These are phyloP conservation scores for Agrypnus murinus DNA, from an alignment of 2,888 invertebrate genomes.

Conservation along the genomic window DNA sequence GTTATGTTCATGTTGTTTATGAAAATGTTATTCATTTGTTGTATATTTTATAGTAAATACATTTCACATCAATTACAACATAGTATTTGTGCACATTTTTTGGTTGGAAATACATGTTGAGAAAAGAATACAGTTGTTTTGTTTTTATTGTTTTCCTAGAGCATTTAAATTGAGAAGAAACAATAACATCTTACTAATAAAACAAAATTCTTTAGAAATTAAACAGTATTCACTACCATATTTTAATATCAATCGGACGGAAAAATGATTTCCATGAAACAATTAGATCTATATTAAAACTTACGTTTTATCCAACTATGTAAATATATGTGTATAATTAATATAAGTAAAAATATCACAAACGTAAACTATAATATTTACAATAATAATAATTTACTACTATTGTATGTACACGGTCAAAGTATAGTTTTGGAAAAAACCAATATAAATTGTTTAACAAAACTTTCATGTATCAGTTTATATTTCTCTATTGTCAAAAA, in stretches of 20 bases:
- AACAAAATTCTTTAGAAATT: background rate
- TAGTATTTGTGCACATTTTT: constrained; percentile 2
- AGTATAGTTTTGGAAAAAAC: too few relatives aligned
- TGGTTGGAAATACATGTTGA: constrained; percentile 1
- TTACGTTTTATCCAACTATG: background rate
- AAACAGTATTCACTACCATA: constrained; percentile 3
- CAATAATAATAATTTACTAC: constrained; percentile 5
- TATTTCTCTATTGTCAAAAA: background rate
- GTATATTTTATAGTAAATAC: background rate
- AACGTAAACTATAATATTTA: constrained; percentile 34
- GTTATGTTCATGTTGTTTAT: constrained; percentile 15
- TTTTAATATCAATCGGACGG: constrained; percentile 36
- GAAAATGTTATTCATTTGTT: background rate
- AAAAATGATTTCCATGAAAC: constrained; percentile 38
- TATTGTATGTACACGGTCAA: too few relatives aligned
- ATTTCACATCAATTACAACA: background rate
- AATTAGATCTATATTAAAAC: background rate
- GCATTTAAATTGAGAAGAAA: background rate
- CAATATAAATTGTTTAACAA: too few relatives aligned
- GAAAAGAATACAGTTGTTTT: background rate
- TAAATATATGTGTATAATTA: constrained; percentile 3
- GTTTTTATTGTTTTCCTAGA: background rate
- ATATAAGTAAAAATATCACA: constrained; percentile 42
- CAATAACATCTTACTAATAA: too few relatives aligned
- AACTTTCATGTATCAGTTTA: too few relatives aligned